phyloP scores from a whole-genome alignment of 2,888 invertebrate species.

The Drosophila maculinotata region DNA sequence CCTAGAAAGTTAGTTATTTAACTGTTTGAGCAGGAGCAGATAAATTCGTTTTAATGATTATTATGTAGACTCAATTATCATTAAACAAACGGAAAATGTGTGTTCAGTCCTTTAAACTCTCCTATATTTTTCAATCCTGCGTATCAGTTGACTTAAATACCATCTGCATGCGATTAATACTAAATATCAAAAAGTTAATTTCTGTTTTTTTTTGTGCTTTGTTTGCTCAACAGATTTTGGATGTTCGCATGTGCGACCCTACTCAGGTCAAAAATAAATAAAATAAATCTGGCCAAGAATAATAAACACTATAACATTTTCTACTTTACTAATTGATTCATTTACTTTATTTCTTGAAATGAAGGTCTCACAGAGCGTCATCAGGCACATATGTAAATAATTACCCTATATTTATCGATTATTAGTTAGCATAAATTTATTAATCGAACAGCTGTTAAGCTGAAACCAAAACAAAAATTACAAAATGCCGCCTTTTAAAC shows the following conservation, averaged over 20 bases:
- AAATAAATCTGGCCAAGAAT: background rate
- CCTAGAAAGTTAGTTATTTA: no score
- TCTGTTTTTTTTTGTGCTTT: no score
- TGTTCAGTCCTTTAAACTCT: no score
- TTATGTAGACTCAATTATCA: no score
- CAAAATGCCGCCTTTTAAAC: conserved; percentile 26
- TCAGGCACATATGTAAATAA: conserved; percentile 39
- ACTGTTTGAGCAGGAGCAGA: no score
- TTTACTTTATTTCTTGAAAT: conserved; percentile 11
- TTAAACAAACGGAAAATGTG: no score
- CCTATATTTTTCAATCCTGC: no score
- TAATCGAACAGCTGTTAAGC: conserved; percentile 37
- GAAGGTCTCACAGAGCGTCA: background rate
- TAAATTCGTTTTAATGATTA: no score
- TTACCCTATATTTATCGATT: conserved; percentile 22
- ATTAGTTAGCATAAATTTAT: background rate
- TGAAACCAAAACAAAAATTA: conserved; percentile 19
- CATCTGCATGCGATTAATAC: background rate
- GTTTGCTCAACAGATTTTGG: conserved; percentile 6
- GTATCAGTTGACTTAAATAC: no score
- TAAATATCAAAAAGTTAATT: background rate
- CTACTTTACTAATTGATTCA: no score
- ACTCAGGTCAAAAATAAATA: background rate
- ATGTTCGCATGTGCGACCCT: background rate
- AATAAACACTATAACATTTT: background rate